Conservation (phyloP, 2,113 vertebrate species). For the Oceanites oceanicus region DNA sequence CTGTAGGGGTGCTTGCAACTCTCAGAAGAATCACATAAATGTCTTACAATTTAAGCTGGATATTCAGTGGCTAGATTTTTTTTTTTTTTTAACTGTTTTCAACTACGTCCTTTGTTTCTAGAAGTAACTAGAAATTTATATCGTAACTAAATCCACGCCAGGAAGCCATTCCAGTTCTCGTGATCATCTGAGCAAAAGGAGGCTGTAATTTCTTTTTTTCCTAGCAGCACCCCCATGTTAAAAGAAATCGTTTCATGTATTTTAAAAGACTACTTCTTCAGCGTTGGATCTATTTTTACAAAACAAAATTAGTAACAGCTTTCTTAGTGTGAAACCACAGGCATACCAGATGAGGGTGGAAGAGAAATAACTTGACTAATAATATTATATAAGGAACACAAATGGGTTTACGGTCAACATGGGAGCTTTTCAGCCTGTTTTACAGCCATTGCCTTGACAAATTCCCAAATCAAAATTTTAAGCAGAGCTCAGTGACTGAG, state of each 20-base stretch:
- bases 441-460: not conserved
- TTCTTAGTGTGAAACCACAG: slow-evolving; percentile 28
- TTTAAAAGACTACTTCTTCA: not conserved
- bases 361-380: slow-evolving; percentile 14
- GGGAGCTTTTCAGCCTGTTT: not conserved
- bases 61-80: not conserved
- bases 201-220: not conserved
- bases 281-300: not conserved
- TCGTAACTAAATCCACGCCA: not conserved
- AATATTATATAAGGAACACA: not conserved
- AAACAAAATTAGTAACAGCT: slow-evolving; percentile 18
- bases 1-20: not conserved
- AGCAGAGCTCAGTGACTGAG: not conserved
- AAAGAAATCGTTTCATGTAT: not conserved
- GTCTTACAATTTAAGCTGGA: not conserved
- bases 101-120: not conserved
- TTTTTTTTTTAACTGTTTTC: not conserved
- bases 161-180: not conserved
- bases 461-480: not conserved
- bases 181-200: not conserved
- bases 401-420: not conserved
- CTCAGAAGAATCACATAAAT: not conserved
- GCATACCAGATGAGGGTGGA: not conserved
- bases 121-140: not conserved
- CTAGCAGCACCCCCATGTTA: not conserved